phyloP scores from a whole-genome alignment of 2,797 vertebrate genomes.

The Crypturellus tataupa region DNA sequence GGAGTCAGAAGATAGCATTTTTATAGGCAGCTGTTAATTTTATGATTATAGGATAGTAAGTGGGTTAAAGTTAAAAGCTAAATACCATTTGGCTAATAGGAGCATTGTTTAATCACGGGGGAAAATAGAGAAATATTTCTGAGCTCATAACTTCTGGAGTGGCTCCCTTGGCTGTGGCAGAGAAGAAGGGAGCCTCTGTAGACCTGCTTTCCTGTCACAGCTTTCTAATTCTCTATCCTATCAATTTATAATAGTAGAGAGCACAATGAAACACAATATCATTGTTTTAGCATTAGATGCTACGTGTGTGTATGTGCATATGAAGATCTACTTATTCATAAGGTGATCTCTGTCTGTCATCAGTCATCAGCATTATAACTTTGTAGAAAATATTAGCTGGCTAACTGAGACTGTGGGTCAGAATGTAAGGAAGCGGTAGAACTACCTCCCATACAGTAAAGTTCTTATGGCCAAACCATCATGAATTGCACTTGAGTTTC shows the following conservation, averaged over 20 bases:
- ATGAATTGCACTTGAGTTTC: background rate
- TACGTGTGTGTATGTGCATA: background rate
- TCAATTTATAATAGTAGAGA: background rate
- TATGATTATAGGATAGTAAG: background rate
- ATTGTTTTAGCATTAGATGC: background rate
- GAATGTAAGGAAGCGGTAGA: background rate
- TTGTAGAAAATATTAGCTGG: background rate
- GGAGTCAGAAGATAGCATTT: background rate
- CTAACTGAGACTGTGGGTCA: background rate
- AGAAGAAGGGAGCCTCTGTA: background rate
- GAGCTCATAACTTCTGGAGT: background rate
- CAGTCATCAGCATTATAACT: background rate
- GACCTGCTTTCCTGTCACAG: accelerated
- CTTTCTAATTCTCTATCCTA: background rate
- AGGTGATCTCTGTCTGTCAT: background rate
- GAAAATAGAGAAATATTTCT: background rate
- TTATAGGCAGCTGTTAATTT: background rate
- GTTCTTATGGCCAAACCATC: background rate
- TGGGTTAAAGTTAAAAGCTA: background rate
- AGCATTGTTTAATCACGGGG: background rate
- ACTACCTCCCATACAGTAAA: background rate
- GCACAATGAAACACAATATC: background rate
- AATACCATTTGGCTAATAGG: background rate
- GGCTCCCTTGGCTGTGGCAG: background rate
- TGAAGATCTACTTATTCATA: background rate